These are phyloP conservation scores for Epistrophe grossulariae DNA, from an alignment of 2,888 invertebrate species.

Conservation along the genomic window DNA sequence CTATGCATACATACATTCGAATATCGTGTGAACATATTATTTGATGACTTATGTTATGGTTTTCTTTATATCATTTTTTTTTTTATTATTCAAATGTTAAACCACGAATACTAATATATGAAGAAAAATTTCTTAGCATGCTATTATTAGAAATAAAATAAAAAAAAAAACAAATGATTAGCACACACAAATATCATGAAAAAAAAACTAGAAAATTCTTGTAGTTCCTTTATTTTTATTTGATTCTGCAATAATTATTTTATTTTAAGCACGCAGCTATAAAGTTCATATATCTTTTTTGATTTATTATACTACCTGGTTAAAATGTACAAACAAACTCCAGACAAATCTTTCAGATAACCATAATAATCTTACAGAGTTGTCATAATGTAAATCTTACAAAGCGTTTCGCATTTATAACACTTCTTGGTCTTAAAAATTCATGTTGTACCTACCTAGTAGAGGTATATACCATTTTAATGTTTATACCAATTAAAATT, in stretches of 20 bases:
- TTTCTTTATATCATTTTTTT: too few relatives aligned
- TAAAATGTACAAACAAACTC: neutral
- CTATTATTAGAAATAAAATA: too few relatives aligned
- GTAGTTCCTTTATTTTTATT: too few relatives aligned
- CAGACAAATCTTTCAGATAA: slow-evolving; percentile 39
- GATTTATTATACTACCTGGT: neutral
- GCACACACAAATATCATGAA: too few relatives aligned
- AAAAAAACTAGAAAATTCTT: too few relatives aligned
- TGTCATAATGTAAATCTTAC: slow-evolving; percentile 20
- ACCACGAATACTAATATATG: too few relatives aligned
- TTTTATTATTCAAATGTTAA: too few relatives aligned
- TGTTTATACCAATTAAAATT: slow-evolving; percentile 65
- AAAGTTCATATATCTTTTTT: neutral
- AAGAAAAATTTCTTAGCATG: too few relatives aligned
- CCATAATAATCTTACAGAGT: neutral
- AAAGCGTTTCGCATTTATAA: slow-evolving; percentile 37
- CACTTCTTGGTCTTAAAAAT: slow-evolving; percentile 35
- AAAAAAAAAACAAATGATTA: too few relatives aligned
- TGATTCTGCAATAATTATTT: neutral
- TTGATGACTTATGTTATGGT: too few relatives aligned
- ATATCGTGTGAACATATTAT: too few relatives aligned
- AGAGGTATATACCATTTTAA: slow-evolving; percentile 42
- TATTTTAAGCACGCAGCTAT: neutral
- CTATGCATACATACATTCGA: too few relatives aligned
- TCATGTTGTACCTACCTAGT: neutral